Base-by-base conservation (phyloP, 2,113 vertebrate species). In the Takifugu flavidus region DNA sequence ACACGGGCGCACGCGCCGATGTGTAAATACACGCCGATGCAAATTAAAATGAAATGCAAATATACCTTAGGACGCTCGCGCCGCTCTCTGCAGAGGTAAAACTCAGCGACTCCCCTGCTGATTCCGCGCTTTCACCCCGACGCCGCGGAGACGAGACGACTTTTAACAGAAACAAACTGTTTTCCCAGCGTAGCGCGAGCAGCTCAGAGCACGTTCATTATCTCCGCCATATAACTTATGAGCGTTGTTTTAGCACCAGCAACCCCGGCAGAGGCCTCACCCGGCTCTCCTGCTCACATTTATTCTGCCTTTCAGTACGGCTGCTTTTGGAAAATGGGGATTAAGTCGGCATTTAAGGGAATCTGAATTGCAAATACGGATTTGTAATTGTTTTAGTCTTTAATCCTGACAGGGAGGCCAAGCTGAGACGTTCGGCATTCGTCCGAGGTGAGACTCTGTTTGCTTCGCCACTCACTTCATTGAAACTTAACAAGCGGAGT, bases 351-450 rank as follows among this genome's bases (percentile, higher is more conserved):
- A 76, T 83, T 89, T 86, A 83, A 72, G 59, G 72, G 80, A 82
- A 85, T 82, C 74, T 78, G 80, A 85, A 87, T 86, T 82, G 74
- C 83, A 87, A 88, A 84, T 80, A 74, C 65, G 75, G 59, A 82
- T 79, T 80, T 78, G 82, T 82, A 86, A 86, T 83, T 86, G 83
- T 88, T 87, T 84, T 82, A 70, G 75, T 81, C 67, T 86, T 85
- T 82, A 86, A 88, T 87, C 83, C 78, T 50, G 43, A 65, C 77
- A 72, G 67, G 66, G 75, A 72, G 75, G 51, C 59, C 55, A 82
- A 20, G 20, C 20, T 20, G 20, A 20, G 20, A 72, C 72, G 77
- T 79, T 79, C 69, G 77, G 63, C 83, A 65, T 75, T 82, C 78
- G 75, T 85, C 73, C 74, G 72, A 78, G 62, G 72, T 63, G 81